Conservation (phyloP, 2,888 invertebrate species). For the Cheiracanthium punctorium region DNA sequence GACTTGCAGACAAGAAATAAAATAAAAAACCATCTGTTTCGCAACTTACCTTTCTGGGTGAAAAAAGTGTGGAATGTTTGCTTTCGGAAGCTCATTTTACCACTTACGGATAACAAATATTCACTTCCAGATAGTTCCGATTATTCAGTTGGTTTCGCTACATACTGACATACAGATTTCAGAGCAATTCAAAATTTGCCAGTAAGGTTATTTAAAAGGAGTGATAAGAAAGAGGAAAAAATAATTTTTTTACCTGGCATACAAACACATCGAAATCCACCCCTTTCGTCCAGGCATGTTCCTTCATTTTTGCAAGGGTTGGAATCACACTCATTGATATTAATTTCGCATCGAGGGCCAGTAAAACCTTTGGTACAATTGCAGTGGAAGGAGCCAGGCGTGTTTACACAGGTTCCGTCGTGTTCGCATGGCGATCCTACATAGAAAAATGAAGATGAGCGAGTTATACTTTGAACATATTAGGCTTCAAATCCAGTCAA, state of each 20-base stretch:
- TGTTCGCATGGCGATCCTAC: slow-evolving; percentile 96
- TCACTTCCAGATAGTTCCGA: no score
- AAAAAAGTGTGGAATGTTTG: neutral
- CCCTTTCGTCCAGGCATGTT: slow-evolving; percentile 95
- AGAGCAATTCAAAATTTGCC: neutral
- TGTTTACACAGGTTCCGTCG: slow-evolving; percentile 98
- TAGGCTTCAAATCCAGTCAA: neutral
- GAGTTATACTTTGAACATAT: no score
- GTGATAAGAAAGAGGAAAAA: neutral
- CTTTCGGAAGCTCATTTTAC: neutral
- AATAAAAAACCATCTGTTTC: slow-evolving; percentile 35
- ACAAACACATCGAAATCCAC: slow-evolving; percentile 95
- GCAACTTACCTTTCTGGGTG: neutral
- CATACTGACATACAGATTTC: neutral
- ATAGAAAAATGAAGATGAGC: neutral
- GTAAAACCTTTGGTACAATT: slow-evolving; percentile 95
- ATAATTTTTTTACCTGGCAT: slow-evolving; percentile 88
- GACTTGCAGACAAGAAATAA: slow-evolving; percentile 21
- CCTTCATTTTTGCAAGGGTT: slow-evolving; percentile 97
- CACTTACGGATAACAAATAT: neutral
- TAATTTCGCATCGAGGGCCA: slow-evolving; percentile 94
- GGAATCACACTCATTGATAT: slow-evolving; percentile 96
- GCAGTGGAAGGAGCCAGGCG: slow-evolving; percentile 95
- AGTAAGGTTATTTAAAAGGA: neutral
- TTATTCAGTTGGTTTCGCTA: neutral